Conservation (phyloP, 2,113 vertebrate species). For the Lontra canadensis region DNA sequence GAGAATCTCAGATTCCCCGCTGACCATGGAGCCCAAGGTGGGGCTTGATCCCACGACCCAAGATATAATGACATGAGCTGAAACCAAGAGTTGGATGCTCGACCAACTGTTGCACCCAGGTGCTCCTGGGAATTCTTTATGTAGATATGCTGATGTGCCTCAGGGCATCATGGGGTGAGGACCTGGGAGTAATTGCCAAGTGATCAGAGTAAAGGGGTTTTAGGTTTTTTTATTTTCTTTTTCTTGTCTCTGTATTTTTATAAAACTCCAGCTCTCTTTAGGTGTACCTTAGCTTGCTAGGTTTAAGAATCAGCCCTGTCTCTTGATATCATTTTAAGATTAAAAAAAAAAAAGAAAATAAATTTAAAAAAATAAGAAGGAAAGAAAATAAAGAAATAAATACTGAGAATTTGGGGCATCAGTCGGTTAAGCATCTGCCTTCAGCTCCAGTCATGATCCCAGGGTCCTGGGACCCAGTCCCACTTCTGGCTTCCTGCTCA, state of each 20-base stretch:
- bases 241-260: background rate
- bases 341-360: no score
- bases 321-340: background rate
- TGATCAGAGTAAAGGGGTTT: background rate
- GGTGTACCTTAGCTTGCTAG: background rate
- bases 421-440: no score
- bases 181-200: background rate
- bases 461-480: no score
- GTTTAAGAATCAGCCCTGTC: background rate
- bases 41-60: background rate
- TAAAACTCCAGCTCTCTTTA: background rate
- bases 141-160: background rate
- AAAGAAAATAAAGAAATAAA: no score
- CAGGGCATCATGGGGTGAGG: background rate
- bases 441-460: no score
- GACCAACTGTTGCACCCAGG: no score
- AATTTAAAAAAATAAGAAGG: background rate
- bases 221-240: background rate
- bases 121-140: background rate
- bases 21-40: background rate
- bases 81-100: background rate
- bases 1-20: background rate
- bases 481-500: no score
- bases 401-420: background rate
- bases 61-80: background rate